phyloP scores from a whole-genome alignment of 2,888 invertebrate species.

The Eristalis intricaria region DNA sequence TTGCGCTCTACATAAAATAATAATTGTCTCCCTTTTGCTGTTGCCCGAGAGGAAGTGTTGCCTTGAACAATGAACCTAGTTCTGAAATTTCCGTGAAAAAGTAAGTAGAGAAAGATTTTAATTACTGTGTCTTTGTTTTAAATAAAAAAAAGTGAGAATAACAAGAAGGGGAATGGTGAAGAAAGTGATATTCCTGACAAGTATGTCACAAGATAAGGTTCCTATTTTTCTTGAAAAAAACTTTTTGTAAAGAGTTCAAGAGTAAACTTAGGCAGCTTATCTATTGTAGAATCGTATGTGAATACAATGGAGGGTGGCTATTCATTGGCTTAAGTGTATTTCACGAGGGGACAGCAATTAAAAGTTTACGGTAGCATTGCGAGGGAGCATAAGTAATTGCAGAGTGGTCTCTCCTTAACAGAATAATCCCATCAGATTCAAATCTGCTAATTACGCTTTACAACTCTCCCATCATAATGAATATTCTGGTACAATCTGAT shows the following conservation, averaged over 20 bases:
- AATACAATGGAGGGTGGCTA: not conserved
- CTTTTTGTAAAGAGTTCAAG: slow-evolving; percentile 20
- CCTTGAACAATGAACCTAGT: slow-evolving; percentile 32
- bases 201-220: slow-evolving; percentile 6
- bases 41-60: slow-evolving; percentile 17
- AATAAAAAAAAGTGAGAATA: slow-evolving; percentile 9
- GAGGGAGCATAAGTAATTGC: not conserved
- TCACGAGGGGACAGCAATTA: slow-evolving; percentile 16
- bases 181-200: slow-evolving; percentile 22
- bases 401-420: not conserved
- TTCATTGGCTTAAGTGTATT: not conserved
- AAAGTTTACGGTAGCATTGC: slow-evolving; percentile 1
- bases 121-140: slow-evolving; percentile 54
- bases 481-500: too few relatives aligned
- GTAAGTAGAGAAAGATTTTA: slow-evolving; percentile 35
- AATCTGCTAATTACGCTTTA: too few relatives aligned
- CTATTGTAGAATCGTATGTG: not conserved
- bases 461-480: too few relatives aligned
- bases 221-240: not conserved
- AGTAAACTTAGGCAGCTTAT: slow-evolving; percentile 31
- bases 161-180: slow-evolving; percentile 2
- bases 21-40: slow-evolving; percentile 11
- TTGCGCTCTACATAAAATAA: not conserved
- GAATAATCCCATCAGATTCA: not conserved
- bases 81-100: slow-evolving; percentile 21